These are phyloP conservation scores for Himalopsyche kuldschensis DNA, from an alignment of 2,888 invertebrate species.

Conservation along the genomic window DNA sequence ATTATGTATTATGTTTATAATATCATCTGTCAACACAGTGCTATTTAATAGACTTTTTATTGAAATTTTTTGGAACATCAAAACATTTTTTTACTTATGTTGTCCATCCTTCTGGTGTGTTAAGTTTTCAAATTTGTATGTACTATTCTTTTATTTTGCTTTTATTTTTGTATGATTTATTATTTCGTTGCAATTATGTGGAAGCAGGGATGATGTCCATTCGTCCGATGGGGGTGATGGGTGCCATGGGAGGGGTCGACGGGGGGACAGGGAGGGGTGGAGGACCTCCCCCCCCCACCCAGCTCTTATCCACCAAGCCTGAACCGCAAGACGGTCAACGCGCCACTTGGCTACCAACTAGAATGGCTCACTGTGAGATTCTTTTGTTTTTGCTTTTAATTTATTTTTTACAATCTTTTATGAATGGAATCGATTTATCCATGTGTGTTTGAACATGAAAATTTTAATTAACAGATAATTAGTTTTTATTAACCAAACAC, in stretches of 20 bases:
- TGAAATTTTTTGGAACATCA: too few species aligned
- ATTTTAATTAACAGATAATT: too few species aligned
- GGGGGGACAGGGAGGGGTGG: slow-evolving; percentile 9
- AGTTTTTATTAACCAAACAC: too few species aligned
- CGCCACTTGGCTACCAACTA: slow-evolving; percentile 67
- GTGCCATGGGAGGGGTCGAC: not conserved
- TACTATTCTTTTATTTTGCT: slow-evolving; percentile 34
- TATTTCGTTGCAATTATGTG: slow-evolving; percentile 17
- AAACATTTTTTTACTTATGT: too few species aligned
- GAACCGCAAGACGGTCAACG: slow-evolving; percentile 62
- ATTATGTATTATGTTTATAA: too few species aligned
- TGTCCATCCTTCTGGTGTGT: not conserved
- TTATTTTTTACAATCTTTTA: slow-evolving; percentile 35
- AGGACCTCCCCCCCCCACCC: slow-evolving; percentile 47
- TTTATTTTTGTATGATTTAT: slow-evolving; percentile 33
- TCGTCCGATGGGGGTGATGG: slow-evolving; percentile 15
- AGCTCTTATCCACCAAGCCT: slow-evolving; percentile 59
- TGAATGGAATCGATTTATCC: too few species aligned
- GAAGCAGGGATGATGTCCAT: slow-evolving; percentile 24
- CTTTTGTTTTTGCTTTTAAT: slow-evolving; percentile 42
- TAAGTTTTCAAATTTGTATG: not conserved
- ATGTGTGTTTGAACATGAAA: too few species aligned
- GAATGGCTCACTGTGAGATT: slow-evolving; percentile 70
- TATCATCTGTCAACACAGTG: too few species aligned
- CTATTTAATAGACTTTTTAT: too few species aligned